Conservation (phyloP, 1,140 invertebrate species). For the Aleiodes sp. region DNA sequence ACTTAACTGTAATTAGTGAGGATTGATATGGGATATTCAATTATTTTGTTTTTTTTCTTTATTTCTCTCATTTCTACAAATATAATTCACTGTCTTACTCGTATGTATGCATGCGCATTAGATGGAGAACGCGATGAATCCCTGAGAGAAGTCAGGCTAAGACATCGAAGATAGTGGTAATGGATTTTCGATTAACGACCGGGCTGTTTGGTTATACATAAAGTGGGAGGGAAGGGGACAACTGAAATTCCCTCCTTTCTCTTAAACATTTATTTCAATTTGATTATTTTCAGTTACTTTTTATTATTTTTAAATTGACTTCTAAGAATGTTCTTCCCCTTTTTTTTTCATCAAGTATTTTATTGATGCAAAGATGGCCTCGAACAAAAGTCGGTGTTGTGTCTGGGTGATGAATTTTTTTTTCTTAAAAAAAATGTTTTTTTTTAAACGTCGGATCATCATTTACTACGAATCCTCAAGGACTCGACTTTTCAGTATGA, state of each 20-base stretch:
- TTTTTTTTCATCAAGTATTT: too few species aligned
- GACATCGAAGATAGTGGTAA: slow-evolving; percentile 50
- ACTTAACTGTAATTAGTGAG: slow-evolving; percentile 1
- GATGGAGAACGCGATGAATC: slow-evolving; percentile 7
- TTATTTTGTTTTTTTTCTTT: neutral
- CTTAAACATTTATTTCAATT: neutral
- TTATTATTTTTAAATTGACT: too few species aligned
- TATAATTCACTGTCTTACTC: too few species aligned
- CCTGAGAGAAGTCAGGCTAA: slow-evolving; percentile 1
- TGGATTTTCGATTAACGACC: slow-evolving; percentile 49
- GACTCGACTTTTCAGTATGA: too few species aligned
- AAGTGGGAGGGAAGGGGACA: too few species aligned
- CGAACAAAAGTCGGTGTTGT: neutral
- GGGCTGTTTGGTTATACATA: too few species aligned
- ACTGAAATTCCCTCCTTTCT: neutral
- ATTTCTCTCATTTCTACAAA: neutral
- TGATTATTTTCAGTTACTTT: neutral
- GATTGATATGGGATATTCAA: neutral
- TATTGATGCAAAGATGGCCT: neutral
- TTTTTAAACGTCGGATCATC: too few species aligned
- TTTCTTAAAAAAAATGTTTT: too few species aligned
- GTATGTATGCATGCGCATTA: slow-evolving; percentile 15
- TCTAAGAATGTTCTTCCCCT: neutral
- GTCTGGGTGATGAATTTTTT: neutral
- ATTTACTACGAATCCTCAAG: too few species aligned